Base-by-base conservation (phyloP, 2,888 invertebrate genomes). In the Pycnomerus fuliginosus region DNA sequence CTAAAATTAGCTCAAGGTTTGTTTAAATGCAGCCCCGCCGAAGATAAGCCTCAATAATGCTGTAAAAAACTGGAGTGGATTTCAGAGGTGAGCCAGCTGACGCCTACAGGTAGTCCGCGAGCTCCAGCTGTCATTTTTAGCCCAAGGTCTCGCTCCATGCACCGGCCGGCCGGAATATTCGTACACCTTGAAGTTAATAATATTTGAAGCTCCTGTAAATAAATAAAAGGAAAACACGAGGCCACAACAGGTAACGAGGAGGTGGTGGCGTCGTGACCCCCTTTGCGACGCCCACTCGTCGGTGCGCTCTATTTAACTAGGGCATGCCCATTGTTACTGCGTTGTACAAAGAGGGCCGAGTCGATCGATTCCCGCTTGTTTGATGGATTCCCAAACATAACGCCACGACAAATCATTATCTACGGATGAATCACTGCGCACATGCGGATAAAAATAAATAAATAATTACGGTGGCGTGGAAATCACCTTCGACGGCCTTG, bases 401-500 rank as follows among this genome's bases (percentile, higher is more conserved):
- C n/a, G n/a, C n/a, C n/a, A n/a, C n/a, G n/a, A n/a, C n/a, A n/a
- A n/a, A n/a, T n/a, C n/a, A n/a, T n/a, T n/a, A n/a, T n/a, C n/a
- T n/a, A n/a, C n/a, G n/a, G 31, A 46, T 55, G 51, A 55, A 55
- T 55, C 51, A 53, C 37, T 23, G 27, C 16, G 38, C 52, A 50
- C 44, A 37, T 35, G 37, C 38, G 43, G 28, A 38, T 43, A 47
- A 47, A 55, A 50, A 53, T 50, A 53, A 52, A 50, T 51, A 44
- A 51, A 51, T 55, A 54, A 55, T 56, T 54, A 48, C 50, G 16
- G 44, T 31, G 34, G 38, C 41, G 41, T 48, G 50, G 48, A 56
- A 55, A 57, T 58, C 51, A 56, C 58, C 61, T 60, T 61, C 57
- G 43, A 44, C 56, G 61, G 51, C 61, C 61, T 61, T 61, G 59